Evolutionary conservation across 1,140 invertebrate species (phyloP), one percentile per base, ranked within the genome.

Genomic region (Drosophila lowei): DNA sequence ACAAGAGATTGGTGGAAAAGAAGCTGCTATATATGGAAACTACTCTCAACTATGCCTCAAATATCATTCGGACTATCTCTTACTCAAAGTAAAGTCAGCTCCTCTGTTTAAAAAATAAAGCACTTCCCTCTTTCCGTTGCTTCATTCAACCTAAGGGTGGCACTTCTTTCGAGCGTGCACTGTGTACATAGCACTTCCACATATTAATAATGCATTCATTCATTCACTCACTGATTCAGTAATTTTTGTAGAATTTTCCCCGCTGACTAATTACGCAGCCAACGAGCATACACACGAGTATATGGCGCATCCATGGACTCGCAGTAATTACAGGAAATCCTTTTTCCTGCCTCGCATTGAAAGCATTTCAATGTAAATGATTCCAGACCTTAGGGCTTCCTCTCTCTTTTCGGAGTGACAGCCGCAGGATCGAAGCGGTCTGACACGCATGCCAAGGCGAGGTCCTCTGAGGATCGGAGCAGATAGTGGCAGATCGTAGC

Each of bases 321-420:
- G 30, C 56, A 79, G 60, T 84, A 85, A 84, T 84, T 85, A 74
- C 80, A 85, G 80, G 80, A 85, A 85, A 85, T 85, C 81, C 80
- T 59, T 77, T 85, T 86, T 79, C 77, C 80, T 86, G 68, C 62
- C 44, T 50, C 46, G 34, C 48, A 57, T 42, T 56, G 50, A 67
- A 66, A 64, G 57, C 57, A 77, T 72, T 52, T 28, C 42, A 16
- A 43, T 71, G 43, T 76, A 42, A 49, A 30, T 15, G 52, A 13
- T 50, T 58, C 6, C 43, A 53, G 67, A 61, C 70, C 56, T 68
- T 72, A 56, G 44, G 67, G 57, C 68, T 38, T 38, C 11, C 34
- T 38, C 34, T 3, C 34, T 38, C 9, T 38, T 13, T 41, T 72
- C 70, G 66, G 54, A 58, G 4, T 76, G 73, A 58, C 66, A 71